Percentiles rank a stretch among this genome's conserved stretches.
phyloP scores from a whole-genome alignment of 2,888 invertebrate genomes.

The Aelia acuminata region DNA sequence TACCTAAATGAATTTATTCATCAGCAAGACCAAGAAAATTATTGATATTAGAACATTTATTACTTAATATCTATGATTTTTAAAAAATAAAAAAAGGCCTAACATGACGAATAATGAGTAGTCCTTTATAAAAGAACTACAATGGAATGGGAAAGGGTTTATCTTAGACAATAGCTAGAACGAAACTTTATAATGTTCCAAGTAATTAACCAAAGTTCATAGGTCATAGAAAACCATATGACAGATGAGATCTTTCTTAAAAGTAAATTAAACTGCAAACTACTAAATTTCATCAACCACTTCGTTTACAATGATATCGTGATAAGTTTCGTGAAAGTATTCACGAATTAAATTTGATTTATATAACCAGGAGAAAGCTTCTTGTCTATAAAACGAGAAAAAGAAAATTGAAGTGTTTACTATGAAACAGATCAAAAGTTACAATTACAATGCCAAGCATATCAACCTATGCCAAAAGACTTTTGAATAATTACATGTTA shows the following conservation, averaged over 20 bases:
- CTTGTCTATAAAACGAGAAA: too few relatives aligned
- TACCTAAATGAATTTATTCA: background rate
- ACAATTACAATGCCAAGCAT: too few relatives aligned
- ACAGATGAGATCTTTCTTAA: background rate
- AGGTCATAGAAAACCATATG: background rate
- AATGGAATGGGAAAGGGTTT: background rate
- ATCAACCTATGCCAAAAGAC: too few relatives aligned
- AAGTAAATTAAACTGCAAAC: background rate
- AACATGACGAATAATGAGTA: background rate
- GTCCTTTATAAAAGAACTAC: background rate
- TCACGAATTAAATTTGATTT: too few relatives aligned
- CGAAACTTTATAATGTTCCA: background rate
- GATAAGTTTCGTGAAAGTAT: background rate
- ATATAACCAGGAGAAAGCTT: too few relatives aligned
- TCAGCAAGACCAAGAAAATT: background rate
- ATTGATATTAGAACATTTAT: background rate
- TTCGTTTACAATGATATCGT: background rate
- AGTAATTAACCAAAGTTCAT: background rate
- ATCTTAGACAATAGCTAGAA: background rate
- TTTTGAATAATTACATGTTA: too few relatives aligned
- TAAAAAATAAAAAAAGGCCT: background rate
- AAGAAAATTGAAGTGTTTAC: too few relatives aligned
- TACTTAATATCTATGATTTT: background rate
- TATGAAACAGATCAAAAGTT: too few relatives aligned
- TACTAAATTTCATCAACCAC: background rate